These are phyloP conservation scores for Anomalospiza imberbis DNA, from an alignment of 2,797 vertebrate species.

Conservation along the genomic window DNA sequence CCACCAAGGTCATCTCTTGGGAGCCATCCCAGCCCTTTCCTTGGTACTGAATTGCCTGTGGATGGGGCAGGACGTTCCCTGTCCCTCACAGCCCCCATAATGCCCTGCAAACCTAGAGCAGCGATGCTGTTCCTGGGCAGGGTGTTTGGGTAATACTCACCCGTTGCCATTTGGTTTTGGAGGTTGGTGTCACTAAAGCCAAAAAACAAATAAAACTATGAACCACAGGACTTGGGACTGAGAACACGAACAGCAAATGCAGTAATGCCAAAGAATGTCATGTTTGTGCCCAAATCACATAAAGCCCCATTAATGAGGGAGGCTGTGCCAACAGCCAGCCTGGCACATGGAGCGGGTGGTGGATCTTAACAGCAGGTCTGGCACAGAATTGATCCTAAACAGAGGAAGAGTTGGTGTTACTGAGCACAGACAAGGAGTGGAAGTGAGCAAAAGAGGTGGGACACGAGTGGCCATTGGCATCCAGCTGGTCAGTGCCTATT, in stretches of 20 bases:
- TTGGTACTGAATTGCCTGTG: rapidly evolving
- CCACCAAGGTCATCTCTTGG: neutral
- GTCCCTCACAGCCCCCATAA: neutral
- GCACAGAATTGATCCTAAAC: neutral
- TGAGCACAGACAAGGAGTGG: neutral
- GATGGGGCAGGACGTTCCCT: neutral
- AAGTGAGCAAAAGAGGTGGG: neutral
- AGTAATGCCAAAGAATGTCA: neutral
- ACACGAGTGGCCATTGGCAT: rapidly evolving
- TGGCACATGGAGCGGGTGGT: neutral
- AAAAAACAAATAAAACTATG: neutral
- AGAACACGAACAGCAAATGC: neutral
- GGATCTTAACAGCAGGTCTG: neutral
- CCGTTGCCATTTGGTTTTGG: rapidly evolving
- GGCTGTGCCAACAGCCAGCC: neutral
- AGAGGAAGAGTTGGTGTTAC: neutral
- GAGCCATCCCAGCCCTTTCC: neutral
- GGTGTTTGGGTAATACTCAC: neutral
- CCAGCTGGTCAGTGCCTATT: rapidly evolving
- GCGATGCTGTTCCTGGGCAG: neutral
- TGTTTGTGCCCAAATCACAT: neutral
- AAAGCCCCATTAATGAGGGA: neutral
- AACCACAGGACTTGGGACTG: neutral
- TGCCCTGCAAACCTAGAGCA: rapidly evolving
- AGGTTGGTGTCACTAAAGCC: neutral